Conservation (phyloP, 2,113 vertebrate genomes). For the Podarcis muralis region DNA sequence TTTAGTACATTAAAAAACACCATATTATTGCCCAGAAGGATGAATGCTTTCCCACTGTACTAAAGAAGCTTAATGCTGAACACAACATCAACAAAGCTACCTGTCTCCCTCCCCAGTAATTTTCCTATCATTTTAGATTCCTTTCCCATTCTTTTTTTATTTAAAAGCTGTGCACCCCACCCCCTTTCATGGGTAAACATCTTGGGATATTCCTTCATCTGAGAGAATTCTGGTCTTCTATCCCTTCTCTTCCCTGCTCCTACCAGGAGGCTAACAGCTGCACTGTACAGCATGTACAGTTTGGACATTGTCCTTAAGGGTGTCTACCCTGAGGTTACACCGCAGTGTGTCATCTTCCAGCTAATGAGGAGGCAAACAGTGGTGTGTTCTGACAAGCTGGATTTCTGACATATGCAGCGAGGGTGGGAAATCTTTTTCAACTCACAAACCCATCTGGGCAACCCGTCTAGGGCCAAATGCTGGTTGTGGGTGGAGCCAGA, state of each 20-base stretch:
- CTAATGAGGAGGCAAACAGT: not conserved
- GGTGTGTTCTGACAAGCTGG: not conserved
- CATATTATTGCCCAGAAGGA: not conserved
- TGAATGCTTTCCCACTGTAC: not conserved
- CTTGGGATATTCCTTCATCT: not conserved
- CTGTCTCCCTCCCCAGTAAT: not conserved
- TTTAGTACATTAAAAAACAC: not conserved
- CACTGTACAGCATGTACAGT: not conserved
- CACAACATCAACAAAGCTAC: no score
- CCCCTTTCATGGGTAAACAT: not conserved
- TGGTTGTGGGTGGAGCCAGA: no score
- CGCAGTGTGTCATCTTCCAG: not conserved
- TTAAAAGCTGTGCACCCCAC: not conserved
- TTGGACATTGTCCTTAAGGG: not conserved
- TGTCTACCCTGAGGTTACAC: not conserved
- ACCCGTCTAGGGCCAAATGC: no score
- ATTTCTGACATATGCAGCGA: not conserved
- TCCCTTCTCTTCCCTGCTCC: not conserved
- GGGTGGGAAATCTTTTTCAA: no score
- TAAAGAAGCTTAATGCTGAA: not conserved
- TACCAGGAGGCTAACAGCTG: not conserved
- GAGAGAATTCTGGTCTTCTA: not conserved
- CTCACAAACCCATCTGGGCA: no score
- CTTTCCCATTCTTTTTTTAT: not conserved
- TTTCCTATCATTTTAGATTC: not conserved